A percentile compares a stretch with the other conserved stretches of the same genome.
These are phyloP conservation scores for Ptychochromis oligacanthus DNA, from an alignment of 2,113 vertebrate genomes.

Conservation along the genomic window DNA sequence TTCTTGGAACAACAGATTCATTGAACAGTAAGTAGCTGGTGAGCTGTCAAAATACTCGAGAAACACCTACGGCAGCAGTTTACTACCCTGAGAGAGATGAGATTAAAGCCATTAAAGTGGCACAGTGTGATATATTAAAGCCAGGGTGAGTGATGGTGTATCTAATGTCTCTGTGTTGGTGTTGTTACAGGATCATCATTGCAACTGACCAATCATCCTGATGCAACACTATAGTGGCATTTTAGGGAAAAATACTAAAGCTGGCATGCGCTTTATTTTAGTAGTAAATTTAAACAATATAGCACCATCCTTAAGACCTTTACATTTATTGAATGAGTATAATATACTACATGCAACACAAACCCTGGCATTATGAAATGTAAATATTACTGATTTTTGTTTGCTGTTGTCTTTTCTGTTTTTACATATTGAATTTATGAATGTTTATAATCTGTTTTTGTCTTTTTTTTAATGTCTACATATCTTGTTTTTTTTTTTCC, in stretches of 20 bases:
- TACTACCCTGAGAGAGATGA: not conserved
- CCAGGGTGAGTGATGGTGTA: not conserved
- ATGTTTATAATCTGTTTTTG: not conserved
- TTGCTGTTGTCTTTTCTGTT: not conserved
- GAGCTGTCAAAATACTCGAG: not conserved
- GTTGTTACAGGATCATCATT: not conserved
- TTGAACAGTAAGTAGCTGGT: not conserved
- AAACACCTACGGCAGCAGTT: slow-evolving; percentile 6
- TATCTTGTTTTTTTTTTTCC: not conserved
- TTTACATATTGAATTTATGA: not conserved
- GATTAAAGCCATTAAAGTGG: not conserved
- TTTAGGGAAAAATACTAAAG: not conserved
- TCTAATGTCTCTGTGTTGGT: not conserved
- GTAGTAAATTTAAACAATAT: not conserved
- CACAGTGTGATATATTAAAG: not conserved
- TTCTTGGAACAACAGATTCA: not conserved
- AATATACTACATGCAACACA: not conserved
- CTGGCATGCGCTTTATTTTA: not conserved
- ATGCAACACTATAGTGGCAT: not conserved
- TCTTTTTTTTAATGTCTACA: too few relatives aligned
- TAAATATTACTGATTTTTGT: not conserved
- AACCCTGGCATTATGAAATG: not conserved
- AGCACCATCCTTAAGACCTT: not conserved
- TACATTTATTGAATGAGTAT: not conserved
- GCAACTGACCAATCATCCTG: not conserved